Conservation (phyloP, 2,888 invertebrate genomes). For the Drosophila borborema region DNA sequence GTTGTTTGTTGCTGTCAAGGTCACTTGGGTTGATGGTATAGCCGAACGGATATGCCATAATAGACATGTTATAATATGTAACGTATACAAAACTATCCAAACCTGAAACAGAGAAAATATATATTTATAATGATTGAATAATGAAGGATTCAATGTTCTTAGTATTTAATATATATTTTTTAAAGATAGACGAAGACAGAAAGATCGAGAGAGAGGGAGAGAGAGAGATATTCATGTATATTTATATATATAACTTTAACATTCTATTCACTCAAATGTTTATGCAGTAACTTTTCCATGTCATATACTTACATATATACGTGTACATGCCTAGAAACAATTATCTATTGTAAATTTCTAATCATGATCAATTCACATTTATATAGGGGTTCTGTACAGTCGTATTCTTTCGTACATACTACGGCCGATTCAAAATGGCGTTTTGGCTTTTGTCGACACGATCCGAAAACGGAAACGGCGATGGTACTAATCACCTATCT, state of each 20-base stretch:
- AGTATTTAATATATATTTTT: not conserved
- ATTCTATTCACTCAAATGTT: not conserved
- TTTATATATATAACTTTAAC: not conserved
- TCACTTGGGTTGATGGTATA: conserved; percentile 33
- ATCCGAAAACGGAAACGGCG: conserved; percentile 94
- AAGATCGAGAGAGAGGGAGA: not conserved
- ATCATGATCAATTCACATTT: conserved; percentile 20
- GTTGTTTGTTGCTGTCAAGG: conserved; percentile 38
- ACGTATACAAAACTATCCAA: not conserved
- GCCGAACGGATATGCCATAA: conserved; percentile 40
- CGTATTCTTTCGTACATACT: conserved; percentile 98
- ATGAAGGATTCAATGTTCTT: not conserved
- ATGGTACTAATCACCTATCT: conserved; percentile 94
- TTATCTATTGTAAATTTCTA: not conserved
- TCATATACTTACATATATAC: not conserved
- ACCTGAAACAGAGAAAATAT: not conserved
- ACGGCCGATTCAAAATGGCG: conserved; percentile 98
- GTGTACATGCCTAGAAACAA: too few species aligned
- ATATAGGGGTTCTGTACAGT: conserved; percentile 92
- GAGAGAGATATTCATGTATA: not conserved
- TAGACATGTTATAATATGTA: conserved; percentile 14
- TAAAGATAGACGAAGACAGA: not conserved
- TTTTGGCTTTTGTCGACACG: conserved; percentile 98
- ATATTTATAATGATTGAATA: not conserved
- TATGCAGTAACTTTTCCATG: not conserved